Percentiles rank a stretch among this genome's conserved stretches.
These are phyloP conservation scores for Phylloscopus whistleri DNA, from an alignment of 2,113 vertebrate genomes.

Conservation along the genomic window DNA sequence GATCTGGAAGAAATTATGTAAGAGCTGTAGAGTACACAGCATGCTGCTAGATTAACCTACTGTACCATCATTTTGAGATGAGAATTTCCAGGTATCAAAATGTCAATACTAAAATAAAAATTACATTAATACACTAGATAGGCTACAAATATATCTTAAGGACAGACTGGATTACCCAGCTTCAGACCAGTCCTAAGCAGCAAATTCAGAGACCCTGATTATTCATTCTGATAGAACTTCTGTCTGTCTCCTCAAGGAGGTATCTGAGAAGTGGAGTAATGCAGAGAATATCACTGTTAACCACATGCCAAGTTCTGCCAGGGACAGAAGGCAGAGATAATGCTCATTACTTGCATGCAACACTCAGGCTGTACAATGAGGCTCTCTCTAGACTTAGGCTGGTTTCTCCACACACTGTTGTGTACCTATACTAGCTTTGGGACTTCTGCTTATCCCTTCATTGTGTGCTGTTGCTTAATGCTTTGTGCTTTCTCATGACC, in stretches of 20 bases:
- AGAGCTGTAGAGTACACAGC: background rate
- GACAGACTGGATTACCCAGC: background rate
- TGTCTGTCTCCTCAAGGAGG: background rate
- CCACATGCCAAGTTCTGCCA: background rate
- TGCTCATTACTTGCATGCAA: background rate
- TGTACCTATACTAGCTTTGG: background rate
- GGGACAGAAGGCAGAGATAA: background rate
- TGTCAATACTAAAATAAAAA: background rate
- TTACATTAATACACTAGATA: background rate
- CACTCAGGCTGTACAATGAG: background rate
- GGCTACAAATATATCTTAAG: background rate
- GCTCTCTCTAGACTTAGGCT: background rate
- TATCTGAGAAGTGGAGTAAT: background rate
- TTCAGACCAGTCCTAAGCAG: background rate
- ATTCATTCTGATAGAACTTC: background rate
- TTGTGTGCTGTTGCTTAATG: background rate
- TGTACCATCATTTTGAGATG: background rate
- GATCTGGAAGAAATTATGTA: background rate
- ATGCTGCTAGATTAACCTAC: background rate
- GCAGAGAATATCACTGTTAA: background rate
- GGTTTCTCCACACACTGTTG: background rate
- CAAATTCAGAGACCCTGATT: background rate
- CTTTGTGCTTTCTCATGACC: background rate
- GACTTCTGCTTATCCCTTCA: background rate
- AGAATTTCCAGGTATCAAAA: background rate